These are phyloP conservation scores for Leptinotarsa texana DNA, from an alignment of 1,140 invertebrate species.

Conservation along the genomic window DNA sequence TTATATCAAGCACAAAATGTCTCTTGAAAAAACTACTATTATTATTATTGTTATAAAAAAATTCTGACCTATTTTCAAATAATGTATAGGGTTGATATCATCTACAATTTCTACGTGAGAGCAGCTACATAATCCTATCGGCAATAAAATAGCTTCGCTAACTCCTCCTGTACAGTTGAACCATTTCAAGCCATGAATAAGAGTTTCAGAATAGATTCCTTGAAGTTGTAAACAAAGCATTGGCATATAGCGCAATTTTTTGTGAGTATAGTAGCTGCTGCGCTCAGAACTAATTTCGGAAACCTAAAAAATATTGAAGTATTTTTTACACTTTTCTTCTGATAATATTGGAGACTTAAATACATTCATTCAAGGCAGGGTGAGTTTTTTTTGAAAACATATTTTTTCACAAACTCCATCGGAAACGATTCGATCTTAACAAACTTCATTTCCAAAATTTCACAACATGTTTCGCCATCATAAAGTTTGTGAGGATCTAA, in stretches of 20 bases:
- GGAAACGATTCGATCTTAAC: no score
- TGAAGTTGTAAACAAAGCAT: constrained; percentile 49
- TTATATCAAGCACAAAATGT: no score
- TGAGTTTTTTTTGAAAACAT: no score
- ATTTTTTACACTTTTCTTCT: no score
- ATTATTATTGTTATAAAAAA: no score
- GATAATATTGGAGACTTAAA: no score
- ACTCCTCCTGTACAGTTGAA: constrained; percentile 49
- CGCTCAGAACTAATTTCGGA: constrained; percentile 49
- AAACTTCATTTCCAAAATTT: no score
- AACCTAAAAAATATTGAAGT: constrained; percentile 37
- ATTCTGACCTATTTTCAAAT: constrained; percentile 47
- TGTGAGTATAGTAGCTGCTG: constrained; percentile 48
- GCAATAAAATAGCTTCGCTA: constrained; percentile 47
- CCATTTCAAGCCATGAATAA: constrained; percentile 50
- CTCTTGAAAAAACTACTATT: no score
- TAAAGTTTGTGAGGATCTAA: no score
- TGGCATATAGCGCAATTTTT: constrained; percentile 51
- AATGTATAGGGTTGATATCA: constrained; percentile 40
- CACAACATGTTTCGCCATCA: no score
- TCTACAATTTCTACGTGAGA: constrained; percentile 45
- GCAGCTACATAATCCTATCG: constrained; percentile 51
- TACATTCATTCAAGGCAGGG: no score
- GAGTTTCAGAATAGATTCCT: constrained; percentile 50
- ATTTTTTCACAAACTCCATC: no score